Evolutionary conservation across 2,113 vertebrate genomes (phyloP), one percentile per base, ranked within the genome.

Genomic region (Hydrochoerus hydrochaeris): DNA sequence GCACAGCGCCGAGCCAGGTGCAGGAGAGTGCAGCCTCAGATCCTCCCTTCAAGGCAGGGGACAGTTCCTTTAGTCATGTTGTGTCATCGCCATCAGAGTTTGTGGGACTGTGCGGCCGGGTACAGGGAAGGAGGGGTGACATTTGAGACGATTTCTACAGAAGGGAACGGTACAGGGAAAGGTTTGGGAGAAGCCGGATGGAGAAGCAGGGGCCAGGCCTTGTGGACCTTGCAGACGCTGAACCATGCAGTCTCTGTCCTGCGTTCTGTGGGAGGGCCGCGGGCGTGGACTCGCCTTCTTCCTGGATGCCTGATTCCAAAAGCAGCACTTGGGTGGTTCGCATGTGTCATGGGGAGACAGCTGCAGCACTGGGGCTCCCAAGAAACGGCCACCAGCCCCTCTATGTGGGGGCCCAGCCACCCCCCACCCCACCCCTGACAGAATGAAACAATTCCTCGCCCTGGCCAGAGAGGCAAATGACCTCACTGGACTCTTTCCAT

Each of bases 401-500:
- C 78, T 38, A n/a, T 67, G 26, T 24, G 0, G 14, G 62, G 84
- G 63, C 57, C 63, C 73, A 3, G 32, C 35, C 2, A 0, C 65
- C 73, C 88, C 88, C 44, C 0, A 49, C 82, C 32, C 57, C n/a
- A 8, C 28, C 38, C 77, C 78, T 20, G 3, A 19, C 1, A 0
- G 57, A 28, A 95, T 35, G 63, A 94, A 97, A 92, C 85, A 85
- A 75, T 96, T 96, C 86, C 83, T 75, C 16, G 52, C 46, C 83
- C 82, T 0, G 10, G 75, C 83, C 94, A 80, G 94, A 71, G 93
- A 96, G 92, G 92, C 92, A 46, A 96, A 95, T 96, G 97, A 98
- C 97, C 97, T 96, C 97, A 85, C 0, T 96, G 96, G 97, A 85
- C 44, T 86, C 86, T 91, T 86, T 91, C 88, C 97, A 91, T 83